Percentiles rank a stretch among this genome's conserved stretches.
These are phyloP conservation scores for Plebejus argus DNA, from an alignment of 2,888 invertebrate species.

Conservation along the genomic window DNA sequence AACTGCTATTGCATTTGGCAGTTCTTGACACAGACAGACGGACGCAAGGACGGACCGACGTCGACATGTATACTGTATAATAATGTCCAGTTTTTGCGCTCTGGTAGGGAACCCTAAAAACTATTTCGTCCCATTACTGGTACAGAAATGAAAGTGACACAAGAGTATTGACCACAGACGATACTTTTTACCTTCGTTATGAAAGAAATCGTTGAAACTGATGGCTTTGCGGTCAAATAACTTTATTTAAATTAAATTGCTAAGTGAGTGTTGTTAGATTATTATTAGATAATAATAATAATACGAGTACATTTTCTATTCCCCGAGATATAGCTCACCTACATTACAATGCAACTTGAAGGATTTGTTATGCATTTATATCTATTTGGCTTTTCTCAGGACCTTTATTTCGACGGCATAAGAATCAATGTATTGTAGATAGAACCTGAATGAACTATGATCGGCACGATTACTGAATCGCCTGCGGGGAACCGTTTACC, in stretches of 20 bases:
- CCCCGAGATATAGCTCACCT: neutral
- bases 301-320: neutral
- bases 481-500: neutral
- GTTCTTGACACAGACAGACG: too few relatives aligned
- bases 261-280: conserved; percentile 5
- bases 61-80: too few relatives aligned
- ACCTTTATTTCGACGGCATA: neutral
- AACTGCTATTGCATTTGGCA: too few relatives aligned
- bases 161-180: conserved; percentile 21
- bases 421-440: neutral
- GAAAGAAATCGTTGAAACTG: conserved; percentile 16
- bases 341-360: conserved; percentile 1
- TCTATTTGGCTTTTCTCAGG: neutral
- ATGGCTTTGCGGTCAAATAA: conserved; percentile 20
- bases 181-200: conserved; percentile 24
- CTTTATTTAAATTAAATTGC: conserved; percentile 4
- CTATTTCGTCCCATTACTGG: conserved; percentile 9
- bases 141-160: conserved; percentile 13
- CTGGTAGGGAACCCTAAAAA: neutral
- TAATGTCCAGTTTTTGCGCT: neutral
- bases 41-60: too few relatives aligned
- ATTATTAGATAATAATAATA: neutral
- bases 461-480: neutral
- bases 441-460: neutral
- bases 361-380: neutral